phyloP scores from a whole-genome alignment of 2,797 vertebrate genomes.

The Aphelocoma californica region DNA sequence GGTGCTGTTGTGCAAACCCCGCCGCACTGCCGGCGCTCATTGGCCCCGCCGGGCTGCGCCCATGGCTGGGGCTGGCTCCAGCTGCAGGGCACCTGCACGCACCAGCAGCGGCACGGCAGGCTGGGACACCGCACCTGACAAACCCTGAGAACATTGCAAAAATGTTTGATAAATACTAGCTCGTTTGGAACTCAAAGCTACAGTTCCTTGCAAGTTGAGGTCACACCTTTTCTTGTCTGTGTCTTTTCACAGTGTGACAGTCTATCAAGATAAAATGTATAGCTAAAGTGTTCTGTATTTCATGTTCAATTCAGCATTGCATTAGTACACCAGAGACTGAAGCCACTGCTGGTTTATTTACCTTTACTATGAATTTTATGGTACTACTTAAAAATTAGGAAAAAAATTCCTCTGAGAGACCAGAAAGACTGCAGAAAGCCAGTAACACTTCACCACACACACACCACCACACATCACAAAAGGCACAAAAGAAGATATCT shows the following conservation, averaged over 20 bases:
- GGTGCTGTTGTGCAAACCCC: slow-evolving; percentile 72
- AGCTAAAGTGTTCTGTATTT: neutral
- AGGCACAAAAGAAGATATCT: accelerated
- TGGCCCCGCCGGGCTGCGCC: slow-evolving; percentile 39
- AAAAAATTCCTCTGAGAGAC: neutral
- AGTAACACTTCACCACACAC: accelerated
- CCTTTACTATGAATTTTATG: neutral
- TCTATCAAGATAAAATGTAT: neutral
- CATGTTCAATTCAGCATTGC: neutral
- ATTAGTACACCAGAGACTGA: neutral
- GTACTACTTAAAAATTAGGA: neutral
- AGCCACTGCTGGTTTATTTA: neutral
- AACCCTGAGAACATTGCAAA: neutral
- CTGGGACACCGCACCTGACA: neutral
- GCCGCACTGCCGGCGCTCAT: slow-evolving; percentile 50
- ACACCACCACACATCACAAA: neutral
- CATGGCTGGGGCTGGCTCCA: neutral
- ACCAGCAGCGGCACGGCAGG: neutral
- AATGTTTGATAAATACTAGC: accelerated
- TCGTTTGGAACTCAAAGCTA: neutral
- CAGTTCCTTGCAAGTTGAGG: accelerated
- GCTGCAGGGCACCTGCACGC: slow-evolving; percentile 3
- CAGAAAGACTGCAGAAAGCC: neutral
- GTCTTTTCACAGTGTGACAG: neutral
- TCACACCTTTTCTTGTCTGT: neutral